Conservation (phyloP, 1,140 invertebrate species). For the Scaptodrosophila lebanonensis region DNA sequence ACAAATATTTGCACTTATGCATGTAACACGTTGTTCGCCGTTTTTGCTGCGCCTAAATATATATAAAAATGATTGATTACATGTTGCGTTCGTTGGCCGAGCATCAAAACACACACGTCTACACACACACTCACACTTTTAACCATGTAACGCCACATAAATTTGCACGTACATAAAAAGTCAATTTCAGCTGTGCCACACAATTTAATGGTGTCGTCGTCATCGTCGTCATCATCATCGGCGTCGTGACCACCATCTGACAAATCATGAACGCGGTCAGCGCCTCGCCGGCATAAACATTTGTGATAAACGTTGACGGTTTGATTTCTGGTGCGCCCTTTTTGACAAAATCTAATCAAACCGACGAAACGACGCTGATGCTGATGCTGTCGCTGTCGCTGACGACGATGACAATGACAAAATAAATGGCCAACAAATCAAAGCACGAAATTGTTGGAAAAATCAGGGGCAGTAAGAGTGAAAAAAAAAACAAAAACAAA, state of each 20-base stretch:
- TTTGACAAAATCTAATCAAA: conserved; percentile 57
- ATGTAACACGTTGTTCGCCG: not conserved
- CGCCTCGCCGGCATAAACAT: conserved; percentile 17
- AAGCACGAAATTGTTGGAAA: conserved; percentile 23
- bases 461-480: too few relatives aligned
- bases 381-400: too few relatives aligned
- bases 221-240: too few relatives aligned
- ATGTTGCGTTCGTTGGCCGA: conserved; percentile 14
- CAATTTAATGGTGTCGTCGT: conserved; percentile 43
- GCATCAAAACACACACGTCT: conserved; percentile 7
- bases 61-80: conserved; percentile 42
- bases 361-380: too few relatives aligned
- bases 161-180: conserved; percentile 55
- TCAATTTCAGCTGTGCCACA: conserved; percentile 46
- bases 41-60: not conserved
- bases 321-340: conserved; percentile 15
- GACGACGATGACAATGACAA: conserved; percentile 55
- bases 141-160: conserved; percentile 1
- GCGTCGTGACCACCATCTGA: too few relatives aligned
- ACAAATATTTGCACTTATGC: conserved; percentile 14
- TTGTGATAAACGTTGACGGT: conserved; percentile 57
- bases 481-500: conserved; percentile 4
- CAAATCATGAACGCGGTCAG: conserved; percentile 52
- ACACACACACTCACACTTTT: conserved; percentile 9
- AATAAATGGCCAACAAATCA: conserved; percentile 62